Evolutionary conservation across 2,113 vertebrate species (phyloP).

Genomic region (Brachyhypopomus occidentalis): DNA sequence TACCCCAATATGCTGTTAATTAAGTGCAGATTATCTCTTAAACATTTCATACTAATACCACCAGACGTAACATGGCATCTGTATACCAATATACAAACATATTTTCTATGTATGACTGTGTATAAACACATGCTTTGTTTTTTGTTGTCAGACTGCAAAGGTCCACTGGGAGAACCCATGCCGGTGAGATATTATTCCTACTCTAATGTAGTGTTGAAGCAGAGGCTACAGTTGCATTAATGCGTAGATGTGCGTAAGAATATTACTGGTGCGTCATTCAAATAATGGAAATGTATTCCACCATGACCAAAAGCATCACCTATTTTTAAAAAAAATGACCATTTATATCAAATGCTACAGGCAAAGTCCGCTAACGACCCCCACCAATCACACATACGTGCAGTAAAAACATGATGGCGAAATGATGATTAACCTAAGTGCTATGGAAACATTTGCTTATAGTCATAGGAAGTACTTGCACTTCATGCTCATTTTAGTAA

Average conservation of each 20-base stretch:
- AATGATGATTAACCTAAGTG: too few species aligned
- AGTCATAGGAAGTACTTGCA: not conserved
- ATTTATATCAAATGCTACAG: too few species aligned
- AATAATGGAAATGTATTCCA: not conserved
- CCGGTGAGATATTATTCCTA: slow-evolving; percentile 49
- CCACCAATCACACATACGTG: too few species aligned
- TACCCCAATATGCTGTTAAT: too few species aligned
- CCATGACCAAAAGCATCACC: not conserved
- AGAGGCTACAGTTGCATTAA: not conserved
- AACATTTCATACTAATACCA: too few species aligned
- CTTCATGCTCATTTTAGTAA: not conserved
- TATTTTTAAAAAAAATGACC: too few species aligned
- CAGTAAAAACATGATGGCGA: too few species aligned
- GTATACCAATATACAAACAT: not conserved
- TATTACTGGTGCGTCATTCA: not conserved
- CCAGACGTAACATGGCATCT: too few species aligned
- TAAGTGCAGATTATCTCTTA: too few species aligned
- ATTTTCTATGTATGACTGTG: not conserved
- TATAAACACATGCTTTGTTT: not conserved
- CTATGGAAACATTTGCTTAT: not conserved
- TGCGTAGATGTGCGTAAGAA: not conserved
- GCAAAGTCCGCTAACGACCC: too few species aligned
- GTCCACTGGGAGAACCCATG: slow-evolving; percentile 67
- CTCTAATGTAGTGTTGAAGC: not conserved
- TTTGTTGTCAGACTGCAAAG: slow-evolving; percentile 65